Evolutionary conservation across 1,140 invertebrate species (phyloP), one percentile per base, ranked within the genome.

Genomic region (Drosophila virilis): DNA sequence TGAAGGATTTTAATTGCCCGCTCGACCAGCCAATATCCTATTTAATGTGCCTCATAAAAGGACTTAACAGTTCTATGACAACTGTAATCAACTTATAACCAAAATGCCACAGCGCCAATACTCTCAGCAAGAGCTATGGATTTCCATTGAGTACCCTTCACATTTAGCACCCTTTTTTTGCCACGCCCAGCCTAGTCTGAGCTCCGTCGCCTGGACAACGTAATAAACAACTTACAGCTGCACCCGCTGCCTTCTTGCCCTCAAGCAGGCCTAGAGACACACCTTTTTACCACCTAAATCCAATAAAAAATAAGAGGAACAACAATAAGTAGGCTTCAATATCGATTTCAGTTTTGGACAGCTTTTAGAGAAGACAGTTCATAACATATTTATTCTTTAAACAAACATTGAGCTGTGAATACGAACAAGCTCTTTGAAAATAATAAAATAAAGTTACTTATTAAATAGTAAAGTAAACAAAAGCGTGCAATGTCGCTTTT

Each of bases 401-500:
- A 8, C 1, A 15, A n/a, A 8, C 52, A 8, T 35, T 48, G 22
- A 74, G 43, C 77, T 66, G 62, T 60, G 13, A 28, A 46, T 9
- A 78, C 45, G 15, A 8, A 28, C 55, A 9, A 51, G 9, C 6
- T 12, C 15, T 40, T 37, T 0, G 6, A 46, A 65, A 59, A 38
- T 28, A 33, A 10, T n/a, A 32, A 38, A 48, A 38, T 45, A 12
- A 12, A 15, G 45, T 7, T 61, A 13, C 37, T 13, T 59, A 13
- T 32, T 0, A 52, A 66, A 43, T 38, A 54, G n/a, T 37, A 7
- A 0, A 32, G 48, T 35, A n/a, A 42, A 51, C 43, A 51, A 58
- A 5, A 43, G 12, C 40, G 45, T 32, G 17, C 58, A 42, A 92
- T 92, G 91, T 90, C 91, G 35, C 13, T 91, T 2, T 92, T 92